Base-by-base conservation (phyloP, 2,113 vertebrate genomes). In the Neodon shergylaensis region DNA sequence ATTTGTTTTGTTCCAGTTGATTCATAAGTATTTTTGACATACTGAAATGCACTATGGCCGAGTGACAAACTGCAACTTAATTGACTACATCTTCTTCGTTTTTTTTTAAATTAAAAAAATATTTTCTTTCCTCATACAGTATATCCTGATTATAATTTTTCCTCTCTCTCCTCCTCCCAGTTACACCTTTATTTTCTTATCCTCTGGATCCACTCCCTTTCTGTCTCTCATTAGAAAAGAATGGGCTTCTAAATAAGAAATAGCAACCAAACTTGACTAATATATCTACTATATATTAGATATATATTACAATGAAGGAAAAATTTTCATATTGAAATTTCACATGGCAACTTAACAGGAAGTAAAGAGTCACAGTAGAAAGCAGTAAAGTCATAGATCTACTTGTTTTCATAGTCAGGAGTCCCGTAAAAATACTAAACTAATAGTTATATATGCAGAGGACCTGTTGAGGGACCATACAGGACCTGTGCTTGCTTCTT, bases 1-100 rank as follows among this genome's bases (percentile, higher is more conserved):
- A 74, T 97, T 92, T 95, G 66, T 86, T 95, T 97, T 79, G 74
- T 88, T 95, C 79, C 28, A 63, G 79, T 87, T 84, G 33, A 83
- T 94, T 92, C 68, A 10, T 84, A 90, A 61, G 39, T 73, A 33
- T 72, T 92, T 96, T 47, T 52, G 44, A 74, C 61, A 77, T 36
- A 19, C 47, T 39, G 81, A 94, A 47, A 94, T 79, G 82, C 42
- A 6, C n/a, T 65, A 1, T 93, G 96, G 72, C 79, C 72, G 22
- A 4, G n/a, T 74, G 88, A 73, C 31, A 58, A 22, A 36, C 7
- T 78, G 28, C 1, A 1, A 8, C 87, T 81, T 84, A n/a, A 10
- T 24, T 68, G 84, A 19, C 36, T 28, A 11, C 1, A 4, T 11
- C n/a, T 52, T 52, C 52, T 3, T 52, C 47, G 5, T 47, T 52